Percentiles rank a stretch among this genome's conserved stretches.
These are phyloP conservation scores for Spilogale gracilis DNA, from an alignment of 2,113 vertebrate genomes.

Conservation along the genomic window DNA sequence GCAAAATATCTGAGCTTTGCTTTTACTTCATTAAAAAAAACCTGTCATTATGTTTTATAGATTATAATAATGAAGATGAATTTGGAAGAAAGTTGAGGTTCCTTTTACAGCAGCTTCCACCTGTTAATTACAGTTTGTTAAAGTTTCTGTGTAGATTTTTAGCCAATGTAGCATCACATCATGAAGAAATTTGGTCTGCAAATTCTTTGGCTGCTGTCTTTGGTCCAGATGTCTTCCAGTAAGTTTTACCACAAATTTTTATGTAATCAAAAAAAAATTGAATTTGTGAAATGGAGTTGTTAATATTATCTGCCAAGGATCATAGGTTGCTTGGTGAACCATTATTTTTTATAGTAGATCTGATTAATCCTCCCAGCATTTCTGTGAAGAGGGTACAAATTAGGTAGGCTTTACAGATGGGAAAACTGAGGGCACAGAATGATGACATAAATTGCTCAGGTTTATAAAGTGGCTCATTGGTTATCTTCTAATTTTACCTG, in stretches of 20 bases:
- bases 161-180: slow-evolving; percentile 95
- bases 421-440: slow-evolving; percentile 63
- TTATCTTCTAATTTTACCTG: slow-evolving; percentile 56
- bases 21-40: slow-evolving; percentile 74
- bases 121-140: slow-evolving; percentile 97
- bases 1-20: slow-evolving; percentile 73
- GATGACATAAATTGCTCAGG: slow-evolving; percentile 65
- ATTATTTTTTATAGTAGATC: slow-evolving; percentile 71
- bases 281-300: slow-evolving; percentile 50
- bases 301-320: slow-evolving; percentile 42
- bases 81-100: slow-evolving; percentile 96
- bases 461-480: slow-evolving; percentile 66
- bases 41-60: slow-evolving; percentile 88
- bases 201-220: slow-evolving; percentile 97
- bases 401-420: slow-evolving; percentile 70
- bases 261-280: slow-evolving; percentile 32
- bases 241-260: slow-evolving; percentile 85
- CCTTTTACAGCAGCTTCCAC: slow-evolving; percentile 97
- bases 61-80: slow-evolving; percentile 97
- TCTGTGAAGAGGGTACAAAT: slow-evolving; percentile 66
- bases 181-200: slow-evolving; percentile 96
- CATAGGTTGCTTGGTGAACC: slow-evolving; percentile 23
- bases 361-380: slow-evolving; percentile 66
- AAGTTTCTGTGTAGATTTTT: slow-evolving; percentile 98
- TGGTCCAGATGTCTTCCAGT: slow-evolving; percentile 98